Evolutionary conservation across 2,888 invertebrate species (phyloP).

Genomic region (Scaptomyza flava): DNA sequence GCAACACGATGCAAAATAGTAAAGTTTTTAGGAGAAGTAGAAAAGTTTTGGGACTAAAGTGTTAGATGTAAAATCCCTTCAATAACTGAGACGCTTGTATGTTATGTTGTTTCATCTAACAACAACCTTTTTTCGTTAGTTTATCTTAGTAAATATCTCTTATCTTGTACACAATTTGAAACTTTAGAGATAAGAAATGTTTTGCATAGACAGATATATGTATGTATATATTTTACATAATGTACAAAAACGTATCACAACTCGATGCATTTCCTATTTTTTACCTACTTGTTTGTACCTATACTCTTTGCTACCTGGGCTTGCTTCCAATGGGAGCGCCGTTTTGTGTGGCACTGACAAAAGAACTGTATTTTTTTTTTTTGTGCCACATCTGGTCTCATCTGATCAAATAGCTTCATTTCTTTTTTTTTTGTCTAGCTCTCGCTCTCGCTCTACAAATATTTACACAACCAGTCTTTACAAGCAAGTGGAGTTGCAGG

Average conservation of each 20-base stretch:
- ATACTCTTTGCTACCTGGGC: conserved; percentile 22
- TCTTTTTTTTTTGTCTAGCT: conserved; percentile 11
- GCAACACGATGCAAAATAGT: too few species aligned
- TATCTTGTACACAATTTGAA: conserved; percentile 4
- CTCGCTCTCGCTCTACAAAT: conserved; percentile 54
- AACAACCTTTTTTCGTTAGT: background rate
- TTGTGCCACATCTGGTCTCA: conserved; percentile 64
- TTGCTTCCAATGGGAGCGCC: conserved; percentile 12
- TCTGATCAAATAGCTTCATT: conserved; percentile 53
- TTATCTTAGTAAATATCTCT: conserved; percentile 4
- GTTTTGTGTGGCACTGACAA: background rate
- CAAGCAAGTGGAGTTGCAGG: conserved; percentile 33
- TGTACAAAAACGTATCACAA: background rate
- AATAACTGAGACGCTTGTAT: background rate
- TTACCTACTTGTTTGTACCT: background rate
- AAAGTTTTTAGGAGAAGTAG: too few species aligned
- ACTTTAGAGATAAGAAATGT: conserved; percentile 34
- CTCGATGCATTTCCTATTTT: too few species aligned
- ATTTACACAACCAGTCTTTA: conserved; percentile 57
- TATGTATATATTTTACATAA: background rate
- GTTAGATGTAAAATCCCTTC: too few species aligned
- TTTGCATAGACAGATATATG: conserved; percentile 43
- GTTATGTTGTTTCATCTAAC: too few species aligned
- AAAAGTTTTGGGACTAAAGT: too few species aligned
- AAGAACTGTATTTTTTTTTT: conserved; percentile 44